phyloP scores from a whole-genome alignment of 2,113 vertebrate species.

The Solenodon paradoxus region DNA sequence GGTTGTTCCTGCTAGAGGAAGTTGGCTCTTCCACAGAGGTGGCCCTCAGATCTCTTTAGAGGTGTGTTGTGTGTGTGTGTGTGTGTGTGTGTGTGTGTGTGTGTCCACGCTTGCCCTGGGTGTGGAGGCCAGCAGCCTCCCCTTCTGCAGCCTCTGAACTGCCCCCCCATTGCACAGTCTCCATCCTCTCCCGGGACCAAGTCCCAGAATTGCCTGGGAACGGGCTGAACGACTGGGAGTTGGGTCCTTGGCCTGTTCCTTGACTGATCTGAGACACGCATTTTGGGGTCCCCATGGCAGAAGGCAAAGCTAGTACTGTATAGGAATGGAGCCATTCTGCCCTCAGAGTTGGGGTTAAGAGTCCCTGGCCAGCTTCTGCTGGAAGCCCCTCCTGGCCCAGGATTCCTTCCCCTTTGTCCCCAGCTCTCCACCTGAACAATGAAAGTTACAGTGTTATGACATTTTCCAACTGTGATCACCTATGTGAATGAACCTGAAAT shows the following conservation, averaged over 20 bases:
- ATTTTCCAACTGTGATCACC: not conserved
- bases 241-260: rapidly evolving
- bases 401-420: too few relatives aligned
- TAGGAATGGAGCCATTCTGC: too few relatives aligned
- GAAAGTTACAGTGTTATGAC: not conserved
- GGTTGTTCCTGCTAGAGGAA: too few relatives aligned
- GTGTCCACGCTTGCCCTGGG: too few relatives aligned
- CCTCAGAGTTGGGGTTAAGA: not conserved
- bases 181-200: too few relatives aligned
- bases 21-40: not conserved
- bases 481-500: not conserved
- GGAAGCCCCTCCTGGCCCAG: not conserved
- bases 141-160: not conserved
- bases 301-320: too few relatives aligned
- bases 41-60: not conserved
- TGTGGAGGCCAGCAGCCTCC: too few relatives aligned
- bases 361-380: not conserved
- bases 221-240: rapidly evolving
- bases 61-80: too few relatives aligned
- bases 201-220: not conserved
- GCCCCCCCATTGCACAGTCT: not conserved
- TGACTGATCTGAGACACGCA: not conserved
- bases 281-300: too few relatives aligned
- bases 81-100: too few relatives aligned
- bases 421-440: not conserved